Percentiles rank a stretch among this genome's conserved stretches.
phyloP scores from a whole-genome alignment of 2,113 vertebrate species.

The Vulpes vulpes region DNA sequence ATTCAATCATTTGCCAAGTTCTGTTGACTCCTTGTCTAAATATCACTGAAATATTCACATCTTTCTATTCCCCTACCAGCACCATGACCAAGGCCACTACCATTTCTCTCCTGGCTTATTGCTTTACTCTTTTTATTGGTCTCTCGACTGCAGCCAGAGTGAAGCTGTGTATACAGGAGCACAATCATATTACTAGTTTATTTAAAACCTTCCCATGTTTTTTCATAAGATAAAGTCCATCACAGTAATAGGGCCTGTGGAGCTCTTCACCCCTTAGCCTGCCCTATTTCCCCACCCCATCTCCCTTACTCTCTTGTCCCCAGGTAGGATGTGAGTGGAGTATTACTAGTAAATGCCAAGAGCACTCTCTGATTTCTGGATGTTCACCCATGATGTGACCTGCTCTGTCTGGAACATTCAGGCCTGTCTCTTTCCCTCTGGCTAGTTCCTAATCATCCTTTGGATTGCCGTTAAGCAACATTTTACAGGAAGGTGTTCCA shows the following conservation, averaged over 20 bases:
- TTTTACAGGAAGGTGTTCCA: background rate
- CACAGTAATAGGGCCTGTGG: background rate
- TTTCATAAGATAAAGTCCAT: background rate
- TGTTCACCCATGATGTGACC: background rate
- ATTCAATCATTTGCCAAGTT: background rate
- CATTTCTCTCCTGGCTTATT: background rate
- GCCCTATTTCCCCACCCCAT: background rate
- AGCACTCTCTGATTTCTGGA: background rate
- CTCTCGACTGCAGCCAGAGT: background rate
- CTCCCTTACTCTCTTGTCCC: background rate
- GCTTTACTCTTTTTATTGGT: constrained; percentile 19
- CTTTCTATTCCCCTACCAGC: background rate
- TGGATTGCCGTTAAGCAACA: background rate
- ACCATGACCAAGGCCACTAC: background rate
- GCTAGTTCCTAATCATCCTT: background rate
- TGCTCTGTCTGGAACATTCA: background rate
- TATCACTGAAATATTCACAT: background rate
- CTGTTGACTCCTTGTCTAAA: background rate
- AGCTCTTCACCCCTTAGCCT: background rate
- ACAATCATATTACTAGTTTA: background rate
- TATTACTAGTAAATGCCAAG: background rate
- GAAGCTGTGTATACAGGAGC: background rate
- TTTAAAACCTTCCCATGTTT: background rate
- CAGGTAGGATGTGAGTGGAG: background rate
- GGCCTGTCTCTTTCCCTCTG: background rate